Percentiles rank a stretch among this genome's conserved stretches.
Conservation (phyloP, 2,888 invertebrate species). For the Caenorhabditis sp. region DNA sequence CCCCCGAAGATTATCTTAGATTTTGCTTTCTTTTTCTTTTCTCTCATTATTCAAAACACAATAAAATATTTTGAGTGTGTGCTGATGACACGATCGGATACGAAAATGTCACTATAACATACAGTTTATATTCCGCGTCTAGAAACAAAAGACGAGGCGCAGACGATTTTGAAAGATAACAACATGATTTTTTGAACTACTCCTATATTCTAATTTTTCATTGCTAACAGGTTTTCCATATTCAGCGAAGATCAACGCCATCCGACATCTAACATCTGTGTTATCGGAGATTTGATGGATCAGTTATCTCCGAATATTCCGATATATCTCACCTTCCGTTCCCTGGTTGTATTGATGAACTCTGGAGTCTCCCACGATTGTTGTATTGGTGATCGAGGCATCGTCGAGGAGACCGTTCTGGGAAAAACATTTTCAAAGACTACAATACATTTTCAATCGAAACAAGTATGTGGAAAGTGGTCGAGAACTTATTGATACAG, state of each 20-base stretch:
- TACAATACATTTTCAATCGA: too few species aligned
- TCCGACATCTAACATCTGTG: constrained; percentile 37
- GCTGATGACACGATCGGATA: constrained; percentile 11
- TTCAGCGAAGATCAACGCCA: constrained; percentile 37
- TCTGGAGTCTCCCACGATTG: constrained; percentile 15
- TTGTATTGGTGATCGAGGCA: constrained; percentile 31
- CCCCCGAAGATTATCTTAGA: constrained; percentile 47
- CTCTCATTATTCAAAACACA: constrained; percentile 32
- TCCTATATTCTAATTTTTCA: constrained; percentile 1
- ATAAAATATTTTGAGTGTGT: constrained; percentile 20
- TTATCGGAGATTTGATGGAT: constrained; percentile 18
- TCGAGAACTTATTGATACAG: too few species aligned
- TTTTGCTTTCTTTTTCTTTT: not conserved
- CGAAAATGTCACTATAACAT: constrained; percentile 30
- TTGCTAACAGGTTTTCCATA: constrained; percentile 33
- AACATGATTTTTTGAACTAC: constrained; percentile 50
- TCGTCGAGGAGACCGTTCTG: constrained; percentile 53
- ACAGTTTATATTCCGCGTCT: constrained; percentile 11
- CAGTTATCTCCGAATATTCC: constrained; percentile 23
- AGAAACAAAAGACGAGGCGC: not conserved
- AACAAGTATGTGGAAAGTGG: too few species aligned
- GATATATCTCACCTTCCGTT: constrained; percentile 35
- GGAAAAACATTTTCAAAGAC: not conserved
- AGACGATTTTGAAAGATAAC: constrained; percentile 32
- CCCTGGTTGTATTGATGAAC: constrained; percentile 44